Evolutionary conservation across 2,113 vertebrate species (phyloP), one percentile per base, ranked within the genome.

Genomic region (Oenanthe oenanthe): DNA sequence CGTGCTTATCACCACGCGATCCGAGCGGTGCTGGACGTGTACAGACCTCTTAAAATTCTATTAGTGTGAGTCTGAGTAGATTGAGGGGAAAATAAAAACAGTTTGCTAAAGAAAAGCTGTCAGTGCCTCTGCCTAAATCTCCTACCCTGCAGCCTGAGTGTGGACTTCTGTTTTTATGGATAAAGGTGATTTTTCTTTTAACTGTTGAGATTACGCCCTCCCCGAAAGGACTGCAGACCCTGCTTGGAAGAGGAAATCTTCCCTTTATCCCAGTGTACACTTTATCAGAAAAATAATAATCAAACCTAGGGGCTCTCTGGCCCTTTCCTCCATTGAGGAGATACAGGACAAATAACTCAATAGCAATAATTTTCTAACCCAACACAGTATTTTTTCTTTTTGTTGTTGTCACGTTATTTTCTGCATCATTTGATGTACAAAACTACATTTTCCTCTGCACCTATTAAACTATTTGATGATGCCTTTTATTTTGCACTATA

Each of bases 381-480:
- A 74, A 71, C 60, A 60, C 36, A 68, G 82, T 58, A 57, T 92
- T 92, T 91, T 93, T 95, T 36, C 34, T 36, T 36, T 36, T 36
- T 7, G 66, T 48, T 28, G 42, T 40, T 40, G 83, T 97, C 94
- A 96, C 47, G 1, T 97, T 98, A 98, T 98, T 98, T 98, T 98
- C 97, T 98, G 97, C 97, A 97, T 96, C 97, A 97, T 97, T 98
- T 97, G 94, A 95, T 96, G 95, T 97, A 95, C 92, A 96, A 97
- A 97, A 93, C 96, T 97, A 94, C 96, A 97, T 98, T 98, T 97
- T 97, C 95, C 58, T 96, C 88, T 91, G 97, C 94, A 97, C 94
- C 94, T 97, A 97, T 98, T 98, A 98, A 97, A 97, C 76, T 97
- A 97, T 96, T 97, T 98, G 97, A 98, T 97, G 96, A 96, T 97